phyloP scores from a whole-genome alignment of 1,140 invertebrate genomes.

The Penaeus vannamei region DNA sequence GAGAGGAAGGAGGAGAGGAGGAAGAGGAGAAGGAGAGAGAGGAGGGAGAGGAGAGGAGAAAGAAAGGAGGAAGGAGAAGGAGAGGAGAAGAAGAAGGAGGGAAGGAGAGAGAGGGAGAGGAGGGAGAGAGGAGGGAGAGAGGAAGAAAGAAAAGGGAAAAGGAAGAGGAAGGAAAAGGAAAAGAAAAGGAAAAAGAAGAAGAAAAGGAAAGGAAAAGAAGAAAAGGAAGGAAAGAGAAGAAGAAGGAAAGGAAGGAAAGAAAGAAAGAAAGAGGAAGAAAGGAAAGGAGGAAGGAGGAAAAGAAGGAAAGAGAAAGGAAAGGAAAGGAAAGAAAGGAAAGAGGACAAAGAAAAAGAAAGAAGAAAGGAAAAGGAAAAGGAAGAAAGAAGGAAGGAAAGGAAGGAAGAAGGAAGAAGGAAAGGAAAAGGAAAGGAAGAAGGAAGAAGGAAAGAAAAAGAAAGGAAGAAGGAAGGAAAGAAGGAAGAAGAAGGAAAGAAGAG shows the following conservation, averaged over 20 bases:
- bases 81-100: neutral
- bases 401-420: neutral
- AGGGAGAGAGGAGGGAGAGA: neutral
- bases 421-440: neutral
- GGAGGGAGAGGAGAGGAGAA: neutral
- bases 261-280: neutral
- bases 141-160: neutral
- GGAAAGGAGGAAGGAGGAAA: neutral
- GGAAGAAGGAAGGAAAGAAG: neutral
- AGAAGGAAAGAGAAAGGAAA: neutral
- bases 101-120: neutral
- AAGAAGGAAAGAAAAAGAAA: neutral
- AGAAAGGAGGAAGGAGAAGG: neutral
- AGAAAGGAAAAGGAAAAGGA: neutral
- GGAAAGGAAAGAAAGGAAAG: neutral
- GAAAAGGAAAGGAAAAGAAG: neutral
- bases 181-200: neutral
- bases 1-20: neutral
- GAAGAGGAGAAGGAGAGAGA: neutral
- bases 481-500: neutral
- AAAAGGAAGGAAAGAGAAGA: neutral
- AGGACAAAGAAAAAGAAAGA: neutral
- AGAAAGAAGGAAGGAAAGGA: neutral
- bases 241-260: neutral
- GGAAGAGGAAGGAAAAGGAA: neutral